Evolutionary conservation across 35 echinoderm and acorn worm species (phyloP), one percentile per base, ranked within the genome.

Genomic region (Lytechinus variegatus): DNA sequence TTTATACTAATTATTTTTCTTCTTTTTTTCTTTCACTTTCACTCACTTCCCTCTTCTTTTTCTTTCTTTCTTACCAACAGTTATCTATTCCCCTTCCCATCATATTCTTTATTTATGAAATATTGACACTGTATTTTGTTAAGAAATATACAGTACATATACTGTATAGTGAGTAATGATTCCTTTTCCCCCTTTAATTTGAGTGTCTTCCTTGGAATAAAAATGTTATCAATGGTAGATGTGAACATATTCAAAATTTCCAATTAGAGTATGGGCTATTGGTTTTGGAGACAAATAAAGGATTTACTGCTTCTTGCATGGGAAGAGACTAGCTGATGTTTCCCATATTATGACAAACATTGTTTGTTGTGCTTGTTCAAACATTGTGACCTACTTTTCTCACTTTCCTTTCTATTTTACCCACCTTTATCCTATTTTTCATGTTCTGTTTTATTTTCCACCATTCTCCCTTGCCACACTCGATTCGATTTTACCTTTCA

Each of bases 221-320:
- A n/a, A n/a, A n/a, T 24, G 61, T 72, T 1, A 72, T 72, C 61
- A 72, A 24, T 4, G n/a, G 66, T 79, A 79, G 66, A 79, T 79
- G 21, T 79, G 0, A 79, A 79, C 14, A 6, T 79, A 79, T 79
- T 79, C 5, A 79, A 71, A 79, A 6, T 79, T 24, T 24, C 12
- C 66, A 79, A 79, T 79, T 79, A 79, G 66, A n/a, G 66, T 24
- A n/a, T 79, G n/a, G 66, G 66, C 66, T 79, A 79, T 79, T 79
- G 66, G 66, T 79, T 79, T 79, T 79, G 14, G 19, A 79, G 66
- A 79, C n/a, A n/a, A 7, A 79, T 19, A 16, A 79, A 6, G 66
- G 66, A 79, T 79, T 19, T 24, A 79, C 4, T 79, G 66, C 12
- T 24, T 79, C n/a, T 16, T 24, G n/a, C n/a, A n/a, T n/a, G 16